Evolutionary conservation across 2,888 invertebrate genomes (phyloP).

Genomic region (Drosophila atripex): DNA sequence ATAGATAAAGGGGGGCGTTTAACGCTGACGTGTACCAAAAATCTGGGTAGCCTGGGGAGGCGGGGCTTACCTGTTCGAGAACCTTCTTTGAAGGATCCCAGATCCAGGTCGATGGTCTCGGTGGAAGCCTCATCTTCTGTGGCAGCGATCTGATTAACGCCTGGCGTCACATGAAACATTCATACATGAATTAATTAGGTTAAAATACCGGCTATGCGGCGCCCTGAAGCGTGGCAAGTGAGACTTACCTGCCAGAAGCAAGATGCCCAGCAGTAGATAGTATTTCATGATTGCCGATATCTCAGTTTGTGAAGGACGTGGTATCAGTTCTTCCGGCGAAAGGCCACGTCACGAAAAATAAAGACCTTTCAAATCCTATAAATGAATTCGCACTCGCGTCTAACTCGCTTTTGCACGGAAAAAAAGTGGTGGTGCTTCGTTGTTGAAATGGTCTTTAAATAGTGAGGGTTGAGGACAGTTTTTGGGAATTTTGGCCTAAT

Average conservation of each 20-base stretch:
- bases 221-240: conserved; percentile 30
- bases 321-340: conserved; percentile 40
- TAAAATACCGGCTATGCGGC: conserved; percentile 55
- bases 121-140: conserved; percentile 71
- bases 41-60: conserved; percentile 10
- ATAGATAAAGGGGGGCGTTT: conserved; percentile 48
- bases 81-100: conserved; percentile 93
- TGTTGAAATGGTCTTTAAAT: conserved; percentile 1
- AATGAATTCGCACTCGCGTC: conserved; percentile 14
- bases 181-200: conserved; percentile 50
- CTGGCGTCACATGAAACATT: conserved; percentile 48
- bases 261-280: conserved; percentile 74
- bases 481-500: neutral
- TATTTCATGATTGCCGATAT: conserved; percentile 75
- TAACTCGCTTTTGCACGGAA: conserved; percentile 1
- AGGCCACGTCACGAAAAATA: conserved; percentile 67
- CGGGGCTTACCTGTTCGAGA: conserved; percentile 91
- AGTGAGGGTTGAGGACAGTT: neutral
- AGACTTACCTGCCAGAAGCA: conserved; percentile 80
- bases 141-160: conserved; percentile 77
- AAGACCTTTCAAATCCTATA: conserved; percentile 6
- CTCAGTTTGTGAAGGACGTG: conserved; percentile 24
- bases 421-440: neutral
- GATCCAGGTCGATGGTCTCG: conserved; percentile 89
- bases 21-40: conserved; percentile 73